Percentiles rank a stretch among this genome's conserved stretches.
phyloP scores from a whole-genome alignment of 2,113 vertebrate genomes.

The Phoenicopterus ruber region DNA sequence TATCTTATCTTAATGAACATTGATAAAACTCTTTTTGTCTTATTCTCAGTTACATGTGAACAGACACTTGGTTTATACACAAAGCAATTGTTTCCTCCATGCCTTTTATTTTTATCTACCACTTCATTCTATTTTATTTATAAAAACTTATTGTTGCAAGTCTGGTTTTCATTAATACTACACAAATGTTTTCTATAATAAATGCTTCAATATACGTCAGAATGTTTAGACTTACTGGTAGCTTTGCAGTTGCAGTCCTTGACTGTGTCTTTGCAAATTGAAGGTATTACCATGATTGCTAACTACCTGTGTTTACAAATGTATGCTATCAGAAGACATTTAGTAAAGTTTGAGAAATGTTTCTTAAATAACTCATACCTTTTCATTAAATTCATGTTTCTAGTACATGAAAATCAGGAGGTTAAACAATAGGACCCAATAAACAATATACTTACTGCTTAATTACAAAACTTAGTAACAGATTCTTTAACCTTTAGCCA shows the following conservation, averaged over 20 bases:
- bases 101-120: not conserved
- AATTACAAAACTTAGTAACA: not conserved
- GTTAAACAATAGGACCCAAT: not conserved
- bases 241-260: not conserved
- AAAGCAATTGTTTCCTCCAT: not conserved
- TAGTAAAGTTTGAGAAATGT: not conserved
- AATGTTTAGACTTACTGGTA: not conserved
- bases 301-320: not conserved
- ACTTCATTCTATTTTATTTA: not conserved
- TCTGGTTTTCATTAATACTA: not conserved
- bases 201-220: not conserved
- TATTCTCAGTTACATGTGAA: not conserved
- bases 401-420: not conserved
- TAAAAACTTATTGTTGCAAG: not conserved
- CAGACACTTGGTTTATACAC: not conserved
- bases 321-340: not conserved
- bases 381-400: not conserved
- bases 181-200: not conserved
- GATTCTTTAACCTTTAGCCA: not conserved
- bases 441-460: not conserved
- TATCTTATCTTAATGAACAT: not conserved
- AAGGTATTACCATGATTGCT: not conserved
- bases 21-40: not conserved
- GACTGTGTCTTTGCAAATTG: not conserved
- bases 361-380: not conserved